These are phyloP conservation scores for Botrylloides violaceus DNA, from an alignment of 23 tunicate genomes.

Conservation along the genomic window DNA sequence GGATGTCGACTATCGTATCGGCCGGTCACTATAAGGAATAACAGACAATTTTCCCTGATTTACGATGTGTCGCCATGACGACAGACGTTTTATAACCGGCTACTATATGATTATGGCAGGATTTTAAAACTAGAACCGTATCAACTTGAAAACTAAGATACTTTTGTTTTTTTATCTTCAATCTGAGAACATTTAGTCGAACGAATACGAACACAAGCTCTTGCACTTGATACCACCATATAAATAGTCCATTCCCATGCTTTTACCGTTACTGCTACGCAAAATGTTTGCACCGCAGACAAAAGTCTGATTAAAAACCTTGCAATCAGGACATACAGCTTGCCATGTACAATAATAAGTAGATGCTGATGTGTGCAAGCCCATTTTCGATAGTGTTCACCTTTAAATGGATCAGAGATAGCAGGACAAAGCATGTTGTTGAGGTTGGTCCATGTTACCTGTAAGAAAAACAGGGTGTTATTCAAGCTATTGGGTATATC, in stretches of 20 bases:
- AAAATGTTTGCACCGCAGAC: conserved; percentile 19
- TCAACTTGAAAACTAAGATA: too few species aligned
- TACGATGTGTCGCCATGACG: too few species aligned
- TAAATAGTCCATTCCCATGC: conserved; percentile 23
- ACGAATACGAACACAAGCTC: conserved; percentile 18
- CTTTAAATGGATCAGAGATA: conserved; percentile 73
- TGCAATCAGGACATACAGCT: conserved; percentile 33
- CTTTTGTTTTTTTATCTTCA: background rate
- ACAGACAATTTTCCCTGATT: too few species aligned
- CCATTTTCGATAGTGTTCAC: conserved; percentile 78
- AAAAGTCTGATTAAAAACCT: background rate
- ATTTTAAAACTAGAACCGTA: too few species aligned
- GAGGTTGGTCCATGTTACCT: conserved; percentile 65
- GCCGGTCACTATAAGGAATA: too few species aligned
- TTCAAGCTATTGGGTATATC: too few species aligned
- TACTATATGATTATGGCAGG: too few species aligned
- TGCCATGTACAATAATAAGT: conserved; percentile 58
- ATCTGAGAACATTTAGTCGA: background rate
- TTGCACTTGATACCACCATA: conserved; percentile 8
- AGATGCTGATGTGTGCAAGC: conserved; percentile 78
- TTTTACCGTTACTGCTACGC: conserved; percentile 21
- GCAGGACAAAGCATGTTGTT: conserved; percentile 96
- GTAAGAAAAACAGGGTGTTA: too few species aligned
- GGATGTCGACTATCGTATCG: too few species aligned
- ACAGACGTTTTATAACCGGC: too few species aligned